Conservation (phyloP, 2,113 vertebrate genomes). For the Pterocles gutturalis region DNA sequence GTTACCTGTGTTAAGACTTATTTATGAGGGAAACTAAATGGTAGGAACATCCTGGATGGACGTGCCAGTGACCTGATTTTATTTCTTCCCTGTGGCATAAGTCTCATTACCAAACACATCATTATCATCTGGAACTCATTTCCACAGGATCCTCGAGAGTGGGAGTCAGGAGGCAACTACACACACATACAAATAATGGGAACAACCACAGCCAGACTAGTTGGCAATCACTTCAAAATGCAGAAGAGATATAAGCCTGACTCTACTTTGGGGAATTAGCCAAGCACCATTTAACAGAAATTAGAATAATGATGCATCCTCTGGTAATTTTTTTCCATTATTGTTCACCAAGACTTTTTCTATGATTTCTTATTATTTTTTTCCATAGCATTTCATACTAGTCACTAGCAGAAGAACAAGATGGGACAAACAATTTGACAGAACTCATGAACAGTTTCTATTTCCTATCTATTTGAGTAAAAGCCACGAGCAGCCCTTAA, state of each 20-base stretch:
- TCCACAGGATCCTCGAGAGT: background rate
- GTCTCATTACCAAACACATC: background rate
- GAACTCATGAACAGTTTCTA: background rate
- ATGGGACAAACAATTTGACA: background rate
- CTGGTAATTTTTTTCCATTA: background rate
- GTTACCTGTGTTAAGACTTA: background rate
- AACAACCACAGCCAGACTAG: background rate
- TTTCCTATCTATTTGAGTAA: background rate
- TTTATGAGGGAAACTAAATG: background rate
- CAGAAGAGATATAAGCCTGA: background rate
- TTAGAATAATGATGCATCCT: background rate
- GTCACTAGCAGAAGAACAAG: background rate
- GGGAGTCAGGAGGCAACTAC: background rate
- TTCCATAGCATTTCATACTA: background rate
- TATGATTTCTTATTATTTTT: background rate
- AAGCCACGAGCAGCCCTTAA: background rate
- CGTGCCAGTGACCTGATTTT: background rate
- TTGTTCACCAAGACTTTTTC: background rate
- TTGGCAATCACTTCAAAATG: background rate
- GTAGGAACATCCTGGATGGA: background rate
- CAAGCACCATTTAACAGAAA: background rate
- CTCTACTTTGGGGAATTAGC: background rate
- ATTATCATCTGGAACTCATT: background rate
- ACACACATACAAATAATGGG: background rate
- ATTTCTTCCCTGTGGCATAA: background rate